These are phyloP conservation scores for Callipepla squamata DNA, from an alignment of 2,113 vertebrate species.

Conservation along the genomic window DNA sequence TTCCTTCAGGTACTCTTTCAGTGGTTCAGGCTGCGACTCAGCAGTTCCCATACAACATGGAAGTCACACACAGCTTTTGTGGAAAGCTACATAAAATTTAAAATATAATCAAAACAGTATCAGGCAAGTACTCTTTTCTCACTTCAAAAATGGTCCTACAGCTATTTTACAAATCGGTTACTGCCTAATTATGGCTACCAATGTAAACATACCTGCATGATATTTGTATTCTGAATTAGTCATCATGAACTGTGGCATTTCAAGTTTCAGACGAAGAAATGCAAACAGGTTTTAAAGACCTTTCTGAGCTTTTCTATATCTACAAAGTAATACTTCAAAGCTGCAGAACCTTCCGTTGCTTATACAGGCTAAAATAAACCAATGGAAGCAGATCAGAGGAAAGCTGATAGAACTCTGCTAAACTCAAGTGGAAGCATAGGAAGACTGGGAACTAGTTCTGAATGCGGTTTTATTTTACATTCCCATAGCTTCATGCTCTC, in stretches of 20 bases:
- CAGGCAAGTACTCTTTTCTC: neutral
- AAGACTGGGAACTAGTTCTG: neutral
- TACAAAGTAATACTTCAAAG: neutral
- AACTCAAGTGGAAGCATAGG: neutral
- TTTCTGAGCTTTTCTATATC: no score
- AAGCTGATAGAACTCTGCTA: neutral
- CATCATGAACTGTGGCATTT: accelerated
- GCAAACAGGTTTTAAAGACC: neutral
- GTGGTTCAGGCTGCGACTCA: no score
- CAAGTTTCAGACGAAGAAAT: neutral
- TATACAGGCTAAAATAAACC: neutral
- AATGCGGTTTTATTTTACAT: neutral
- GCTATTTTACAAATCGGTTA: neutral
- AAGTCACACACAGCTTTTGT: neutral
- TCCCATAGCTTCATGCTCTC: neutral
- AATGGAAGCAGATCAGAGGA: neutral
- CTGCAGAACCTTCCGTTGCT: neutral
- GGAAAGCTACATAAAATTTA: neutral
- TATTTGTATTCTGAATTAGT: neutral
- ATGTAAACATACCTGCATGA: neutral
- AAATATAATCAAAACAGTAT: neutral
- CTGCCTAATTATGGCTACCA: neutral
- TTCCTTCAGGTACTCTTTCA: no score
- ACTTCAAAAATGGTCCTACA: neutral
- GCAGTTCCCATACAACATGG: no score